Evolutionary conservation across 1,140 invertebrate genomes (phyloP).

Genomic region (Diorhabda elongata): DNA sequence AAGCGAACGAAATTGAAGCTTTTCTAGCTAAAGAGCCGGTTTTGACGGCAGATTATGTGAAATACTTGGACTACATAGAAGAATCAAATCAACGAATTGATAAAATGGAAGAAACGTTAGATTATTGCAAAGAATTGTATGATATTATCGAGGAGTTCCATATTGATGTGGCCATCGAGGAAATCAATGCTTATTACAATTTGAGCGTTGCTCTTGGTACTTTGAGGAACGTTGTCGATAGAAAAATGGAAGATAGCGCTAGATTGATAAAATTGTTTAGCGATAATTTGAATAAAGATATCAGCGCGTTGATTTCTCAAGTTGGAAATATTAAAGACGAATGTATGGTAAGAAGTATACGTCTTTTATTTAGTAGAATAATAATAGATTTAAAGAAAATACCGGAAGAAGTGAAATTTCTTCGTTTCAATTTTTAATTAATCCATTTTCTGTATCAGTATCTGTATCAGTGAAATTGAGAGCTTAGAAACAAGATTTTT

Average conservation of each 20-base stretch:
- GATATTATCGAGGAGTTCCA: conserved; percentile 67
- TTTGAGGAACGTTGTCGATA: conserved; percentile 53
- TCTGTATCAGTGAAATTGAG: no score
- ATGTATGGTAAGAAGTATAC: conserved; percentile 49
- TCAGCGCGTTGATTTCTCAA: conserved; percentile 59
- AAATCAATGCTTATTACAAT: conserved; percentile 40
- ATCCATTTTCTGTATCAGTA: no score
- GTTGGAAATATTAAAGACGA: conserved; percentile 63
- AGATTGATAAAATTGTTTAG: conserved; percentile 57
- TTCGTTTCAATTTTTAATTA: no score
- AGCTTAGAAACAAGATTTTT: no score
- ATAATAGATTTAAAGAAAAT: no score
- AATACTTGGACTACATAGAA: conserved; percentile 66
- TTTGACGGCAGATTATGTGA: conserved; percentile 63
- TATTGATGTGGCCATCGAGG: conserved; percentile 51
- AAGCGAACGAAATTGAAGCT: conserved; percentile 57
- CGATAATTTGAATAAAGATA: conserved; percentile 58
- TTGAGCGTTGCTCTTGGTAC: conserved; percentile 50
- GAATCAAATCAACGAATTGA: conserved; percentile 58
- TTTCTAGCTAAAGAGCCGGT: conserved; percentile 60
- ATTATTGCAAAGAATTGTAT: conserved; percentile 69
- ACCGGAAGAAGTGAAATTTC: no score
- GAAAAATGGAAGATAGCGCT: conserved; percentile 51
- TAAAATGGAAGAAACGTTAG: conserved; percentile 58
- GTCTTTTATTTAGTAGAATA: no score